Evolutionary conservation across 2,797 vertebrate genomes (phyloP), one percentile per base, ranked within the genome.

Genomic region (Phyllotis vaccarum): DNA sequence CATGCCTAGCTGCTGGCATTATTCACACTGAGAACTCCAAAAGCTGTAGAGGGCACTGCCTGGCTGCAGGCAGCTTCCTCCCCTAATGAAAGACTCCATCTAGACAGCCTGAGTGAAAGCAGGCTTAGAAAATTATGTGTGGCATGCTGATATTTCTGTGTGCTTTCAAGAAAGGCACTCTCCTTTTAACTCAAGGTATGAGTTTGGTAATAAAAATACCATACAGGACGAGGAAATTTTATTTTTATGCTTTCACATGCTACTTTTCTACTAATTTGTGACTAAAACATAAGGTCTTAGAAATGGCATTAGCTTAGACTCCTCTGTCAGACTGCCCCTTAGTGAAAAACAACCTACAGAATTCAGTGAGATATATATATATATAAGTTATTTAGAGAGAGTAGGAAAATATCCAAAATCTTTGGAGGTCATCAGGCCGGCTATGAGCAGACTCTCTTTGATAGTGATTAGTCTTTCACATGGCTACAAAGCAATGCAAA

Each of bases 291-390:
- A 86, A 89, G 66, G 70, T 90, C 76, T 94, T 60, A 56, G 74
- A 86, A 94, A 86, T 89, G 72, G 86, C 31, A 90, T 82, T 93
- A 90, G 89, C 46, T 95, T 92, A 74, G 83, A 68, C 17, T 60
- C n/a, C 54, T 90, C 29, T 75, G 9, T 78, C 90, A 54, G 56
- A 21, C 8, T 22, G 10, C 92, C 7, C 60, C 56, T 46, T 7
- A 5, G 29, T 31, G 24, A 86, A 90, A 75, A 92, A 74, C 16
- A 16, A 29, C 27, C 21, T 64, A 21, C 56, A 83, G 19, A 80
- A 86, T 31, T 17, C 31, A 94, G 9, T 24, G 93, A 75, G 31
- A 31, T 31, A 49, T 6, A 95, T 70, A 37, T 29, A 75, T 5
- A 68, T 76, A 92, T 80, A 13, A 46, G 54, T 86, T 29, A 49